Percentiles rank a stretch among this genome's conserved stretches.
These are phyloP conservation scores for Rissa tridactyla DNA, from an alignment of 2,113 vertebrate genomes.

Conservation along the genomic window DNA sequence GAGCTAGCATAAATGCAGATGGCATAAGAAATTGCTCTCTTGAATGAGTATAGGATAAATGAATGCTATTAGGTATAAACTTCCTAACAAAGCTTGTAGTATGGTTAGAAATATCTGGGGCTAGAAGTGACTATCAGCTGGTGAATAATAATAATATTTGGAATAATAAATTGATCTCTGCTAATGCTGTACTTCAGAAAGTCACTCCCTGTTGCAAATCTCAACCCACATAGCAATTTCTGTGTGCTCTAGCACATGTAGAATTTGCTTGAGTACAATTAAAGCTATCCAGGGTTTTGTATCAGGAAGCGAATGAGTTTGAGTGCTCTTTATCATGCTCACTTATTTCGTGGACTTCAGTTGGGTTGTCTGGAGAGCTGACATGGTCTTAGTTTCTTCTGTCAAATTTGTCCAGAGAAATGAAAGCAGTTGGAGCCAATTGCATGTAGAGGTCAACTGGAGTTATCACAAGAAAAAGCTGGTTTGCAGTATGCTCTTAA, in stretches of 20 bases:
- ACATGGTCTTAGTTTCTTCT: neutral
- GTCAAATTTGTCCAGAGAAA: neutral
- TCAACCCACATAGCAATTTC: neutral
- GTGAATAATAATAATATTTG: neutral
- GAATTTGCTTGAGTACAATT: neutral
- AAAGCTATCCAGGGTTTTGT: neutral
- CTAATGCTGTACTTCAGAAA: neutral
- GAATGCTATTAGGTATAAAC: neutral
- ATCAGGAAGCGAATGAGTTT: neutral
- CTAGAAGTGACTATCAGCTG: neutral
- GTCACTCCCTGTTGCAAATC: neutral
- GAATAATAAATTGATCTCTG: neutral
- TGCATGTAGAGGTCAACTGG: neutral
- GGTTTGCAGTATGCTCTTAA: neutral
- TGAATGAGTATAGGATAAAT: neutral
- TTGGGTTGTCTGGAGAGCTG: neutral
- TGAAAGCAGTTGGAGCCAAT: neutral
- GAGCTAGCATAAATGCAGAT: neutral
- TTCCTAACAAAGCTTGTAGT: neutral
- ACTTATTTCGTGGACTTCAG: neutral
- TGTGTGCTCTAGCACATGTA: neutral
- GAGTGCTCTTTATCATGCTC: neutral
- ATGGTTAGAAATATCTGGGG: neutral
- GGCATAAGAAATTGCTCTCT: neutral
- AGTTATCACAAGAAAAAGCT: neutral